These are phyloP conservation scores for Cataglyphis cursor DNA, from an alignment of 2,888 invertebrate genomes.

Conservation along the genomic window DNA sequence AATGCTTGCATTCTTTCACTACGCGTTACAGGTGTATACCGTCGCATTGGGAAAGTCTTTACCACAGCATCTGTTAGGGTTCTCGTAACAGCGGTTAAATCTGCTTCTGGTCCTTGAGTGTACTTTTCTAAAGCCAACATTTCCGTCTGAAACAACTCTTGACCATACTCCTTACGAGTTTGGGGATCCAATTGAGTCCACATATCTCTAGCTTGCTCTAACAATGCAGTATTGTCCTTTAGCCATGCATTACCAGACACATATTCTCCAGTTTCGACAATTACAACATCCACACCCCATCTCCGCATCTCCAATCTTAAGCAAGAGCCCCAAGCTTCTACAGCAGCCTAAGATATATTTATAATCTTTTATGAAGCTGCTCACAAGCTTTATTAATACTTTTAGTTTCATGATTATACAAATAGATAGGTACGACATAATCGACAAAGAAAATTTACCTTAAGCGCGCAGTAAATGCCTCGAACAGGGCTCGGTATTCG, in stretches of 20 bases:
- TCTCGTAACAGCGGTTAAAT: slow-evolving; percentile 92
- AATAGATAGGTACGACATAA: slow-evolving; percentile 11
- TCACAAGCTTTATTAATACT: slow-evolving; percentile 41
- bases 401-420: slow-evolving; percentile 26
- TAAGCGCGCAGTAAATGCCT: slow-evolving; percentile 92
- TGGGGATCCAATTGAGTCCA: slow-evolving; percentile 93
- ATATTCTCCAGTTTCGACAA: slow-evolving; percentile 95
- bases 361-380: slow-evolving; percentile 31
- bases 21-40: slow-evolving; percentile 94
- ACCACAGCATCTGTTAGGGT: slow-evolving; percentile 93
- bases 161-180: slow-evolving; percentile 92
- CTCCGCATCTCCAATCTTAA: slow-evolving; percentile 93
- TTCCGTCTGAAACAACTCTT: slow-evolving; percentile 94
- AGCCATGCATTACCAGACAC: slow-evolving; percentile 94
- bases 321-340: slow-evolving; percentile 93
- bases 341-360: slow-evolving; percentile 88
- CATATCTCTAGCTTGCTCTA: slow-evolving; percentile 93
- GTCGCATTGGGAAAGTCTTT: slow-evolving; percentile 93
- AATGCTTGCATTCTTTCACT: slow-evolving; percentile 93
- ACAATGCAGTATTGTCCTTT: slow-evolving; percentile 89
- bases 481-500: slow-evolving; percentile 93
- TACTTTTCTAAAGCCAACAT: slow-evolving; percentile 93
- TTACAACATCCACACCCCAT: slow-evolving; percentile 93
- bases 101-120: slow-evolving; percentile 91
- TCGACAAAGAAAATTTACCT: slow-evolving; percentile 76